These are phyloP conservation scores for Mylabris phalerata DNA, from an alignment of 1,140 invertebrate genomes.

Conservation along the genomic window DNA sequence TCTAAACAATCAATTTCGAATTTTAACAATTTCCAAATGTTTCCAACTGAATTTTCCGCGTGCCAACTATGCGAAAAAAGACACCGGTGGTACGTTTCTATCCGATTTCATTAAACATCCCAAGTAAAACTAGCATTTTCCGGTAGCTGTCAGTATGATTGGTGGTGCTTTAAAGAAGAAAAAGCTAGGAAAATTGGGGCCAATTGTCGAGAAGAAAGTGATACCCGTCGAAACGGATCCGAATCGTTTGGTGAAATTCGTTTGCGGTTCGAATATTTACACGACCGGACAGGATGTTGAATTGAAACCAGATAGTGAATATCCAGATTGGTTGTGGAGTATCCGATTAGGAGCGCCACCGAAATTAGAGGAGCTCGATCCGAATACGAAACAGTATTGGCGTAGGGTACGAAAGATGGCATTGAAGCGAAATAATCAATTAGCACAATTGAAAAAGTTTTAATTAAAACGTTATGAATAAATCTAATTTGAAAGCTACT, in stretches of 20 bases:
- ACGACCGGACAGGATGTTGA: constrained; percentile 75
- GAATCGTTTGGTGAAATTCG: constrained; percentile 66
- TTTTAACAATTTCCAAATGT: no score
- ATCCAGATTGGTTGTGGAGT: constrained; percentile 90
- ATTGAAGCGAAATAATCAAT: constrained; percentile 54
- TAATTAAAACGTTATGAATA: constrained; percentile 23
- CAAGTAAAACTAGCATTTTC: not conserved
- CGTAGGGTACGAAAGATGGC: constrained; percentile 54
- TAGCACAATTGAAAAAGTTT: constrained; percentile 51
- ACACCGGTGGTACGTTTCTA: constrained; percentile 16
- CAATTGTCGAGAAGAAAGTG: constrained; percentile 59
- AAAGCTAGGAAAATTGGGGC: constrained; percentile 52
- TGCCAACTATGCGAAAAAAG: constrained; percentile 29
- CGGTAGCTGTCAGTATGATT: constrained; percentile 31
- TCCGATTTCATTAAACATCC: not conserved
- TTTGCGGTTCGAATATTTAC: constrained; percentile 82
- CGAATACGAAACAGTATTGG: constrained; percentile 77
- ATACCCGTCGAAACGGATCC: constrained; percentile 83
- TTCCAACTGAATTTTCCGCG: constrained; percentile 25
- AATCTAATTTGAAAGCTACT: not conserved
- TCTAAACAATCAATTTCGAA: no score
- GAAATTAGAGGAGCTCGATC: constrained; percentile 68
- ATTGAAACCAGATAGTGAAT: constrained; percentile 78
- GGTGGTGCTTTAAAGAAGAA: constrained; percentile 40
- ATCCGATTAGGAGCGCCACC: constrained; percentile 55